Conservation (phyloP, 2,888 invertebrate genomes). For the Acanthosepion esculentum region DNA sequence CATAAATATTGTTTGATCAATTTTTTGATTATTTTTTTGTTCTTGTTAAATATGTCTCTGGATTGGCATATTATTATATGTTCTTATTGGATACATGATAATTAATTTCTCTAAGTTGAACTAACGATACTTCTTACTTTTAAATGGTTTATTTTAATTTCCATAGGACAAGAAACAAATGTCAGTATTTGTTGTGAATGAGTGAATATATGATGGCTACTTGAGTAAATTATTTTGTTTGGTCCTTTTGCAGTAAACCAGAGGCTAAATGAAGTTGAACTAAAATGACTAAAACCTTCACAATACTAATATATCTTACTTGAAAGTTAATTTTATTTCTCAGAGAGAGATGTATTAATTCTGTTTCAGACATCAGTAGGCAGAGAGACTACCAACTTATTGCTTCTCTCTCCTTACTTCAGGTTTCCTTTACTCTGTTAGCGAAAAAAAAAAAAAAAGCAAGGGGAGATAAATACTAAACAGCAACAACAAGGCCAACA, state of each 20-base stretch:
- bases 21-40: not conserved
- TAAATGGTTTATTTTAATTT: not conserved
- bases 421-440: not conserved
- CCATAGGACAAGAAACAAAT: not conserved
- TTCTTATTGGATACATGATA: not conserved
- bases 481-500: not conserved
- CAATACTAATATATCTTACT: not conserved
- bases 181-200: not conserved
- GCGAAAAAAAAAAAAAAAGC: not conserved
- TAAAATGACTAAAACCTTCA: not conserved
- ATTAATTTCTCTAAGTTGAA: not conserved
- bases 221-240: not conserved
- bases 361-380: not conserved
- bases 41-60: not conserved
- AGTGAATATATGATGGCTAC: not conserved
- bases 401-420: too few relatives aligned
- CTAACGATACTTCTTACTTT: not conserved
- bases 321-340: not conserved
- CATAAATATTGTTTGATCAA: not conserved
- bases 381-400: not conserved
- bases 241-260: not conserved
- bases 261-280: not conserved
- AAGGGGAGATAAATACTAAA: not conserved
- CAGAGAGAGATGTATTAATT: not conserved
- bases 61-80: not conserved